Evolutionary conservation across 1,140 invertebrate species (phyloP).

Genomic region (Vanessa tameamea): DNA sequence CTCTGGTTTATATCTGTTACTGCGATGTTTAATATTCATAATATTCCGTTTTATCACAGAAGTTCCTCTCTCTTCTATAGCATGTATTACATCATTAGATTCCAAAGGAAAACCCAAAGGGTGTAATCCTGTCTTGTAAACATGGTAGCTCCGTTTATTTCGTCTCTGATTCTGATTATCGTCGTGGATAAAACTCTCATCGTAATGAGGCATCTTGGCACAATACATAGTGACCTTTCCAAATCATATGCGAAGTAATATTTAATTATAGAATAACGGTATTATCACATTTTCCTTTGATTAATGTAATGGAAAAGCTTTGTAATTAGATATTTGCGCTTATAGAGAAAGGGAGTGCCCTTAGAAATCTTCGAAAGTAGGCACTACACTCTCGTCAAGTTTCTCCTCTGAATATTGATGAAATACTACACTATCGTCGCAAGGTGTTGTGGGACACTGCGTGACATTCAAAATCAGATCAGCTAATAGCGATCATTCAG

Average conservation of each 20-base stretch:
- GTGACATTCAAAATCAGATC: constrained; percentile 39
- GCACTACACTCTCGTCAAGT: constrained; percentile 49
- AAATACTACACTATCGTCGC: constrained; percentile 35
- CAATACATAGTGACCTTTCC: constrained; percentile 42
- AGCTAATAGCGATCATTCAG: constrained; percentile 50
- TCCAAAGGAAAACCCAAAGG: constrained; percentile 55
- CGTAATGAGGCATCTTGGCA: constrained; percentile 77
- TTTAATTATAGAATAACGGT: not conserved
- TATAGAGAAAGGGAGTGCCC: constrained; percentile 62
- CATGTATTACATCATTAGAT: constrained; percentile 56
- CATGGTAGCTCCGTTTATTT: constrained; percentile 79
- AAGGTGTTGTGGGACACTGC: constrained; percentile 35
- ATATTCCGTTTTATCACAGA: constrained; percentile 74
- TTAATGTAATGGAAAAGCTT: not conserved
- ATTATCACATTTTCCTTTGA: constrained; percentile 4
- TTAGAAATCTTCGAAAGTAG: constrained; percentile 72
- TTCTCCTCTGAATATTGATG: constrained; percentile 52
- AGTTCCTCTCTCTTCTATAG: constrained; percentile 65
- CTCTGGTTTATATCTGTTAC: constrained; percentile 57
- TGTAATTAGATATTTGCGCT: constrained; percentile 12
- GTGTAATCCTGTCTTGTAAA: constrained; percentile 74
- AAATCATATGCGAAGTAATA: not conserved
- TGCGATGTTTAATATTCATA: constrained; percentile 70
- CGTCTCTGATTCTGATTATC: constrained; percentile 77
- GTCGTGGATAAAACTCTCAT: constrained; percentile 78